These are phyloP conservation scores for Capricornis sumatraensis DNA, from an alignment of 2,113 vertebrate species.

Conservation along the genomic window DNA sequence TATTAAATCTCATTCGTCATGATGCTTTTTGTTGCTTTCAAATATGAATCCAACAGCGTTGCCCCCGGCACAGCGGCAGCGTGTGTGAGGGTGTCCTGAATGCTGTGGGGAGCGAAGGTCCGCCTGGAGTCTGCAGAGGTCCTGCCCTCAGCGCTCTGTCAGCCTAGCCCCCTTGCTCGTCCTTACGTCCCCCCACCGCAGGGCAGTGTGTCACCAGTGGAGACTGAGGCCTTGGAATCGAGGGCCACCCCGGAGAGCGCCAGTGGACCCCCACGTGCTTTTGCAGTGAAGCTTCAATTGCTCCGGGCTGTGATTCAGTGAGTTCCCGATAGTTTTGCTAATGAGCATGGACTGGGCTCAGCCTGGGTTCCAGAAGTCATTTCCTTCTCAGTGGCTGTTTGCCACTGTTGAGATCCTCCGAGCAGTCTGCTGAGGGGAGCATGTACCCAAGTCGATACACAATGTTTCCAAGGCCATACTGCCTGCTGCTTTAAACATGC, in stretches of 20 bases:
- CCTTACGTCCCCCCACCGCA: rapidly evolving
- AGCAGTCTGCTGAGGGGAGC: neutral
- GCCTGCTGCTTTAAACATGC: neutral
- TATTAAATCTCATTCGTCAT: conserved; percentile 40
- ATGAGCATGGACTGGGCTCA: neutral
- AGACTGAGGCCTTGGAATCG: neutral
- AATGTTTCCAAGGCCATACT: neutral
- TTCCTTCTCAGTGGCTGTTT: neutral
- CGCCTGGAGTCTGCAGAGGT: neutral
- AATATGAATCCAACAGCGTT: neutral
- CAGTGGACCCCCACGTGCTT: neutral
- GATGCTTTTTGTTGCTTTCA: conserved; percentile 39
- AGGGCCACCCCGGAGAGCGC: neutral
- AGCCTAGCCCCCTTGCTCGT: neutral
- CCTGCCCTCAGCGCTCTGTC: neutral
- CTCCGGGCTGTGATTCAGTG: neutral
- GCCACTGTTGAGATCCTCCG: neutral
- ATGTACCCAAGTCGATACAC: no score
- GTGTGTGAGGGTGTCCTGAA: neutral
- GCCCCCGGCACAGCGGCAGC: neutral
- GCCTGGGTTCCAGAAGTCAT: neutral
- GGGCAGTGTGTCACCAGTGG: neutral
- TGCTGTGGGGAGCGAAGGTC: neutral
- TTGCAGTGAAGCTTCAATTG: neutral
- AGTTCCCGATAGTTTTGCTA: neutral